Evolutionary conservation across 92 coral and sea anemone genomes (phyloP), one percentile per base, ranked within the genome.

Genomic region (Montipora capitata): DNA sequence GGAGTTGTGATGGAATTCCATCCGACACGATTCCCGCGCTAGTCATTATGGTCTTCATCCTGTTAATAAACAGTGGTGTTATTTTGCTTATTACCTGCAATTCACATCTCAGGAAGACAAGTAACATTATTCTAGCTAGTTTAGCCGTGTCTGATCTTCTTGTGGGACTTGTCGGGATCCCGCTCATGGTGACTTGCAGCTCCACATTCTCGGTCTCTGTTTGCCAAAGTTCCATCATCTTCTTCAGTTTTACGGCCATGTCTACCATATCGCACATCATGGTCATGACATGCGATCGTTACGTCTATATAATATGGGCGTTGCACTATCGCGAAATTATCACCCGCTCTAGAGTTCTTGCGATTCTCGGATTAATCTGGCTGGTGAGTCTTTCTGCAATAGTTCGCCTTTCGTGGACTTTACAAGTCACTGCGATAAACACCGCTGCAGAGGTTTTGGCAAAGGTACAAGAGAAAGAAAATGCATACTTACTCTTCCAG

Each of bases 141-240:
- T 67, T 85, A 41, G 89, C 89, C 11, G 52, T 76, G 18, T 85
- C 89, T 11, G 89, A 85, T 80, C 74, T 85, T 5, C 76, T 85
- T 0, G 62, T 85, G 65, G 89, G 89, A 3, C 41, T 77, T 1
- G 62, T 85, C 48, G 89, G 89, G 4, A 66, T 85, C 43, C 89
- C 89, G 11, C 82, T 85, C 15, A 52, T 85, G 18, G 82, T 85
- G 51, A 54, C 76, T 0, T 76, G 89, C 41, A 76, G 54, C 40
- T 27, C 83, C 12, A 54, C 42, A 7, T 17, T 20, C 14, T 16
- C 14, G 16, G 5, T 54, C 5, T 18, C 67, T 13, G n/a, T 85
- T 7, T 76, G 83, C 45, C n/a, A 40, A 3, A 41, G 82, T 45
- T 27, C 83, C 9, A 45, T 4, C 42, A 51, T 40, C 15, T 85